phyloP scores from a whole-genome alignment of 2,113 vertebrate species.

The Brachypodius melanocephalos region DNA sequence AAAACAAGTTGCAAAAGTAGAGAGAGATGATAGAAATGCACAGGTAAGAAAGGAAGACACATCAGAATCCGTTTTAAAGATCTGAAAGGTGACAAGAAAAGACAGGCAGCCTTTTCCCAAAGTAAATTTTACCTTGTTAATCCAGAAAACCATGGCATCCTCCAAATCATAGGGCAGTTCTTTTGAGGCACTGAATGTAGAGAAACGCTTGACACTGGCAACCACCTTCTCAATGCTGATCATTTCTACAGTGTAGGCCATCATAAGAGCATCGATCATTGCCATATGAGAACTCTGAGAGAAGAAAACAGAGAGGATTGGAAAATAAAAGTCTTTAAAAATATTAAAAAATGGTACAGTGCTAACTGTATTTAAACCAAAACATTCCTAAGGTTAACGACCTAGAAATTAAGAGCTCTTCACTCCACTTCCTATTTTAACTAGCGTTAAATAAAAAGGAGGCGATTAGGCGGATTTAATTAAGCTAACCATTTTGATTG shows the following conservation, averaged over 20 bases:
- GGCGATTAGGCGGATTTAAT: constrained; percentile 36
- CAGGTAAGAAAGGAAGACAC: not conserved
- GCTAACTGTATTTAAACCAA: not conserved
- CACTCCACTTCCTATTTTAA: not conserved
- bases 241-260: constrained; percentile 98
- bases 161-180: constrained; percentile 98
- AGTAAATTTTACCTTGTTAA: constrained; percentile 87
- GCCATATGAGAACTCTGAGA: constrained; percentile 92
- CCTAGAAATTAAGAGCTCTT: constrained; percentile 1
- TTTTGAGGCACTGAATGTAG: constrained; percentile 96
- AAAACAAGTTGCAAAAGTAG: not conserved
- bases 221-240: constrained; percentile 99
- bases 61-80: not conserved
- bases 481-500: constrained; percentile 92
- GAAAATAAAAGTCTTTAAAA: not conserved
- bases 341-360: accelerated
- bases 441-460: not conserved
- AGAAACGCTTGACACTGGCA: constrained; percentile 93
- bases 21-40: not conserved
- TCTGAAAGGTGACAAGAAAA: not conserved
- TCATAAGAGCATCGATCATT: constrained; percentile 98
- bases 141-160: constrained; percentile 99
- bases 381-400: not conserved
- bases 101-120: not conserved
- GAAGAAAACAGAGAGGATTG: not conserved